Conservation (phyloP, 2,797 vertebrate genomes). For the Dallia pectoralis region DNA sequence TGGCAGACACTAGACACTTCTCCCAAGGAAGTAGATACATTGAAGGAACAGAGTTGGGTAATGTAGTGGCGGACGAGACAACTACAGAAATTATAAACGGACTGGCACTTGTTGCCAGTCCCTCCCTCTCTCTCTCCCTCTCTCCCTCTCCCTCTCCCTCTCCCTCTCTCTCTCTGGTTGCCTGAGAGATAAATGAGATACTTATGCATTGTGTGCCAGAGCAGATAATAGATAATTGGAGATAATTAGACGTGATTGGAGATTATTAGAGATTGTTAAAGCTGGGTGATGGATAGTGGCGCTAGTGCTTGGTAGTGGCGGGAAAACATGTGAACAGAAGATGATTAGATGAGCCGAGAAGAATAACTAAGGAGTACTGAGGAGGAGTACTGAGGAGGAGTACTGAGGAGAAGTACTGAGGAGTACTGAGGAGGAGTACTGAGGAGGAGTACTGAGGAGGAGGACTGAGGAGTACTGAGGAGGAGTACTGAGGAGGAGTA, state of each 20-base stretch:
- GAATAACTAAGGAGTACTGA: constrained; percentile 43
- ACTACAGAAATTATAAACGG: neutral
- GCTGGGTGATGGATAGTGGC: constrained; percentile 54
- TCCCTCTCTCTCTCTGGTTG: constrained; percentile 26
- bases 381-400: constrained; percentile 38
- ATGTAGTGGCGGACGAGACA: neutral
- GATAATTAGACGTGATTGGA: constrained; percentile 58
- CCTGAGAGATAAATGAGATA: constrained; percentile 51
- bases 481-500: constrained; percentile 31
- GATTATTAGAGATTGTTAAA: constrained; percentile 67
- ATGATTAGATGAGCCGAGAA: constrained; percentile 11
- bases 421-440: constrained; percentile 30
- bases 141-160: neutral
- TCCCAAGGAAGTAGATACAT: neutral
- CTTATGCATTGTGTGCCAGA: constrained; percentile 51
- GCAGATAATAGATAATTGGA: constrained; percentile 27
- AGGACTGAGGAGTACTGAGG: no score
- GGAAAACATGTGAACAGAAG: constrained; percentile 14
- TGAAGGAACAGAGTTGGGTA: neutral
- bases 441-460: constrained; percentile 43
- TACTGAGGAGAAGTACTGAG: constrained; percentile 50
- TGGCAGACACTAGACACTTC: neutral
- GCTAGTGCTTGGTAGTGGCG: neutral
- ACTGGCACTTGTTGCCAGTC: neutral
- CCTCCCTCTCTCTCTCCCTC: constrained; percentile 32